Evolutionary conservation across 2,797 vertebrate genomes (phyloP).

Genomic region (Clarias fuscus): DNA sequence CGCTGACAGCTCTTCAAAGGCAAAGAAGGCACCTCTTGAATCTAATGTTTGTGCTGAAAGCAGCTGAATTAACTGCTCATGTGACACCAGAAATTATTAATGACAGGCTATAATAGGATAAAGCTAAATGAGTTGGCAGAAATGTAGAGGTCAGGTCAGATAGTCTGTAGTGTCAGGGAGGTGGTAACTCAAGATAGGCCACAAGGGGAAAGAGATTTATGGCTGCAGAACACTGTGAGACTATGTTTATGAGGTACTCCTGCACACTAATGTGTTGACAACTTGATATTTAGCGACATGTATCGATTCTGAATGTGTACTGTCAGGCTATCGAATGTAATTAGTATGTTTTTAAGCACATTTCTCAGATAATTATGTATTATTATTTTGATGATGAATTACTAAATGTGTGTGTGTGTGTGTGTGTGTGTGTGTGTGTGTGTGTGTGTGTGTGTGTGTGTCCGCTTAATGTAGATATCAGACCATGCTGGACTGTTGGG

Average conservation of each 20-base stretch:
- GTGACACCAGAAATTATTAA: conserved; percentile 47
- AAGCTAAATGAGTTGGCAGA: conserved; percentile 52
- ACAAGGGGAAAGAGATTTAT: conserved; percentile 32
- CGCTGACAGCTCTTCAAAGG: conserved; percentile 69
- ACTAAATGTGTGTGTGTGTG: conserved; percentile 27
- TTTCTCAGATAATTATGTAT: neutral
- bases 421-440: conserved; percentile 39
- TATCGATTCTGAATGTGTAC: neutral
- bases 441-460: conserved; percentile 39
- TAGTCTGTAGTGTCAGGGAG: conserved; percentile 13
- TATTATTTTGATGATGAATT: neutral
- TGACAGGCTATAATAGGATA: conserved; percentile 44
- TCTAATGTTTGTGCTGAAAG: conserved; percentile 54
- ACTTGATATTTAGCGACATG: conserved; percentile 22
- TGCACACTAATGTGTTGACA: conserved; percentile 17
- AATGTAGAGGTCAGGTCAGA: conserved; percentile 60
- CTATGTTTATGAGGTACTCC: conserved; percentile 27
- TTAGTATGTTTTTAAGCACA: neutral
- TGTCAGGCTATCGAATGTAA: neutral
- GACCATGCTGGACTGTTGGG: conserved; percentile 95
- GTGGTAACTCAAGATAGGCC: conserved; percentile 31
- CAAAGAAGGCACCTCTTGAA: conserved; percentile 44
- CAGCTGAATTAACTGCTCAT: conserved; percentile 49
- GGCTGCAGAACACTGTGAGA: conserved; percentile 13
- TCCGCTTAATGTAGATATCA: conserved; percentile 78